Base-by-base conservation (phyloP, 2,888 invertebrate species). In the Scrobipalpa atriplicella region DNA sequence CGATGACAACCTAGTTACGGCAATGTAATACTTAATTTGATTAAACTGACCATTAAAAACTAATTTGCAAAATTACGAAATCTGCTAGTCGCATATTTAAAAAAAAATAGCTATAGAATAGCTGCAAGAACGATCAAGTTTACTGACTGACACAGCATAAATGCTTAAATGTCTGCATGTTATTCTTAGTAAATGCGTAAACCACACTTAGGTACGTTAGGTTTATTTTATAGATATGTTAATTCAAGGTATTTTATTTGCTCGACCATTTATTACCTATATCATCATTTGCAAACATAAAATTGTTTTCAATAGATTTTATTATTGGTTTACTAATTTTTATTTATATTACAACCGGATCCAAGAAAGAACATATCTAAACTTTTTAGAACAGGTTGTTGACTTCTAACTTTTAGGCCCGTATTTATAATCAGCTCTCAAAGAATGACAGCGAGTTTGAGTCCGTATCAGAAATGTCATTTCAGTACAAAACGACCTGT, bases 271-370 rank as follows among this genome's bases (percentile, higher is more conserved):
- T 29, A 29, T 29, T 29, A 29, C 29, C 5, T 9, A 36, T 38
- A 58, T 36, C 38, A 16, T 29, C 52, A 58, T 58, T 36, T 13
- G 36, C 58, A 58, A 58, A 58, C 16, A 58, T 38, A n/a, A 58
- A 9, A 58, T 3, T 2, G 16, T 38, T 38, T 29, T 36, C 8
- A 29, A 58, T 29, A 36, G 21, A 9, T 58, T 29, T 5, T 58
- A 58, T 38, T 56, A 29, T 58, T 38, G 38, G 36, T 29, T 38
- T 18, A 58, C 18, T 38, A 58, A 58, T 58, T 58, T 58, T 16
- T 58, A 58, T 56, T 56, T 58, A 29, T 29, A 21, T 56, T 58
- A 29, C 16, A 21, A 54, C 11, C 54, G 18, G 21, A 54, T n/a
- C 18, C 8, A 2, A 16, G 10, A 1, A 47, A 8, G 47, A 16